phyloP scores from a whole-genome alignment of 2,113 vertebrate genomes.

The Gulo gulo region DNA sequence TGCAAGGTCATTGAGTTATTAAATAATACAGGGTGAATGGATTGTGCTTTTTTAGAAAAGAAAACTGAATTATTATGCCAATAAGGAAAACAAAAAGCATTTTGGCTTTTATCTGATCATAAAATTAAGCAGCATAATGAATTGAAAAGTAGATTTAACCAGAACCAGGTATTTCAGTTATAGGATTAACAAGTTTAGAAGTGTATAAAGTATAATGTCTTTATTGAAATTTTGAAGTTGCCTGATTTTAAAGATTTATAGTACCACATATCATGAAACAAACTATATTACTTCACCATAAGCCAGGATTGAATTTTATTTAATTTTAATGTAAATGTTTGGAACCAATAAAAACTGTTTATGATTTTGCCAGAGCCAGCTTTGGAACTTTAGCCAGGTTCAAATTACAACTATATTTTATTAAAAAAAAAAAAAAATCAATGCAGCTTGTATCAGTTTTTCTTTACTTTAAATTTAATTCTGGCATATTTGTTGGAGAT shows the following conservation, averaged over 20 bases:
- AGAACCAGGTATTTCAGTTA: background rate
- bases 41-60: background rate
- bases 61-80: background rate
- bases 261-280: background rate
- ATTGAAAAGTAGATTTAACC: background rate
- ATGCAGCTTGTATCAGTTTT: background rate
- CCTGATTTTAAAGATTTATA: background rate
- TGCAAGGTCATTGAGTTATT: slow-evolving; percentile 25
- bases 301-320: background rate
- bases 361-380: background rate
- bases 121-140: background rate
- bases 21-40: background rate
- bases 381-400: background rate
- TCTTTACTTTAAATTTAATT: background rate
- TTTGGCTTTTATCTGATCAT: background rate
- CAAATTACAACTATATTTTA: background rate
- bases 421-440: background rate
- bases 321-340: background rate
- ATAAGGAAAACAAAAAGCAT: background rate
- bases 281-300: background rate
- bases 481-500: background rate
- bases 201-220: background rate
- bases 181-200: background rate
- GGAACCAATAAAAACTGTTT: background rate
- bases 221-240: background rate